Percentiles rank a stretch among this genome's conserved stretches.
Conservation (phyloP, 2,113 vertebrate species). For the Oryzias javanicus region DNA sequence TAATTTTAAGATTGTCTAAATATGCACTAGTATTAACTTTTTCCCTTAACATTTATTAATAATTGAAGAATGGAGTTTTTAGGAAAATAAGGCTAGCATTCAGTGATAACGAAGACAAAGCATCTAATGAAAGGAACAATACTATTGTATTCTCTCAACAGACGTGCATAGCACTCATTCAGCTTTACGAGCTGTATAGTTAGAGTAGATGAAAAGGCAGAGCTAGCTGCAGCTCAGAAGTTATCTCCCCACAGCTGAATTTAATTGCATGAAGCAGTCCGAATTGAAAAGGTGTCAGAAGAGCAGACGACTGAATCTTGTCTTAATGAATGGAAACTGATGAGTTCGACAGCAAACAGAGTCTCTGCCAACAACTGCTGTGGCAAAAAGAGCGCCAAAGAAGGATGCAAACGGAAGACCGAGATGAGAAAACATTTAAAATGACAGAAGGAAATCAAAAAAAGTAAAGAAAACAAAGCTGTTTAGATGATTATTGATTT, state of each 20-base stretch:
- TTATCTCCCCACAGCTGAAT: conserved; percentile 54
- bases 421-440: background rate
- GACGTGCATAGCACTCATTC: conserved; percentile 9
- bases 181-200: conserved; percentile 18
- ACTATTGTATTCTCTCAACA: conserved; percentile 1
- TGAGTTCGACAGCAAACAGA: conserved; percentile 61
- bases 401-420: conserved; percentile 9
- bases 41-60: too few species aligned
- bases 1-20: too few species aligned
- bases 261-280: conserved; percentile 77
- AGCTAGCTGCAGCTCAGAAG: conserved; percentile 40
- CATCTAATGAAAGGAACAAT: background rate
- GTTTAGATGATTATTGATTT: background rate
- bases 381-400: conserved; percentile 35
- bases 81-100: too few species aligned
- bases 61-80: too few species aligned
- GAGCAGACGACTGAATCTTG: conserved; percentile 71
- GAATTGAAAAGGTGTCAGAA: conserved; percentile 76
- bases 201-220: conserved; percentile 41
- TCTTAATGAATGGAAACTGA: conserved; percentile 82
- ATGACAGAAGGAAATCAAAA: conserved; percentile 1
- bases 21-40: too few species aligned
- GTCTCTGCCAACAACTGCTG: conserved; percentile 62
- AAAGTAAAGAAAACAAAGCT: background rate
- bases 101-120: too few species aligned